Conservation (phyloP, 2,888 invertebrate genomes). For the Ceramica pisi region DNA sequence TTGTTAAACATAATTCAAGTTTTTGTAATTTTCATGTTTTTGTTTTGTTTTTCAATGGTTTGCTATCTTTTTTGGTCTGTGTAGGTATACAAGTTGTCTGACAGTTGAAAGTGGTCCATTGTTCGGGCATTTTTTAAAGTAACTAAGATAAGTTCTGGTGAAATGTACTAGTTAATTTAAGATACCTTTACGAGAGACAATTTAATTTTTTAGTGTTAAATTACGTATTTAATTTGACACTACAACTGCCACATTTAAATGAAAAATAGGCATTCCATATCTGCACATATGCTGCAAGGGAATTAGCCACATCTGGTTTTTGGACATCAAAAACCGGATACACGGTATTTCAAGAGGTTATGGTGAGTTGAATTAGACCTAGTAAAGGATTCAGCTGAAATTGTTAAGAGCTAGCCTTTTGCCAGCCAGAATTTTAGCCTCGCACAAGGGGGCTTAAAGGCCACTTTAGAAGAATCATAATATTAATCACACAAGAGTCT, state of each 20-base stretch:
- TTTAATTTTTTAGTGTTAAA: not conserved
- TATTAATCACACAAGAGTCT: no score
- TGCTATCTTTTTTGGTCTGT: constrained; percentile 3
- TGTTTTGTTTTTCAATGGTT: constrained; percentile 14
- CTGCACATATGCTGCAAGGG: not conserved
- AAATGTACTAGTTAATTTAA: no score
- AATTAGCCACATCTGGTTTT: not conserved
- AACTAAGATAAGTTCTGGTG: not conserved
- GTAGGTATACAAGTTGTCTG: not conserved
- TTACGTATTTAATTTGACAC: not conserved
- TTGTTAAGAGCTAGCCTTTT: no score
- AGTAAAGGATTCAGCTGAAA: no score
- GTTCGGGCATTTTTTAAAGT: not conserved
- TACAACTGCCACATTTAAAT: not conserved
- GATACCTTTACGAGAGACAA: not conserved
- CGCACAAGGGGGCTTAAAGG: no score
- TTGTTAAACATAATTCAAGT: constrained; percentile 33
- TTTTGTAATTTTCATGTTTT: constrained; percentile 21
- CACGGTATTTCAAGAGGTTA: no score
- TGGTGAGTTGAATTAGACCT: no score
- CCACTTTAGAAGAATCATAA: no score
- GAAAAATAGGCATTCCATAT: not conserved
- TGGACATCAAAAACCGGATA: no score
- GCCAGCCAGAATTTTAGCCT: no score
- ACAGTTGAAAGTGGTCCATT: not conserved